phyloP scores from a whole-genome alignment of 1,140 invertebrate species.

The Drosophila varians region DNA sequence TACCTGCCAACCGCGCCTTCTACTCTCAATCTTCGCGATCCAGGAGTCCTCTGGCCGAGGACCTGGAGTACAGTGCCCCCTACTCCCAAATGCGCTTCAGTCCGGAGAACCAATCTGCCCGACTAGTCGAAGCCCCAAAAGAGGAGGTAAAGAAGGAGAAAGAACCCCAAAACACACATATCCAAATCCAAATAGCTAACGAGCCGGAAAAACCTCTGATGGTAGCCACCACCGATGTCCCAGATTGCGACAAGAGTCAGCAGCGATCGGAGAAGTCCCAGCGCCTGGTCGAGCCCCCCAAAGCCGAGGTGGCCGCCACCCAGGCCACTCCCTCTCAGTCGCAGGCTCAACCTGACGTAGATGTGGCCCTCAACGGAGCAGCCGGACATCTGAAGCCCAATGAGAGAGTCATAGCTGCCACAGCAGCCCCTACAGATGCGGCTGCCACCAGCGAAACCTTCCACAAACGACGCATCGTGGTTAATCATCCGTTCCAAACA shows the following conservation, averaged over 20 bases:
- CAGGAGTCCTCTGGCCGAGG: conserved; percentile 55
- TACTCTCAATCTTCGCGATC: conserved; percentile 50
- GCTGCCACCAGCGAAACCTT: conserved; percentile 85
- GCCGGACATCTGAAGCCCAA: conserved; percentile 82
- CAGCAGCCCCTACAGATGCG: conserved; percentile 84
- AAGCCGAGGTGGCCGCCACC: conserved; percentile 84
- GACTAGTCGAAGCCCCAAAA: conserved; percentile 34
- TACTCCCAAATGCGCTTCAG: conserved; percentile 74
- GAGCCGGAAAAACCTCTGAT: conserved; percentile 54
- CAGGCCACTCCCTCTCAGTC: conserved; percentile 78
- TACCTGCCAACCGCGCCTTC: conserved; percentile 27
- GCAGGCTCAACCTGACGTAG: conserved; percentile 57
- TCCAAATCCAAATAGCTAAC: conserved; percentile 70
- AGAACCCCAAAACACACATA: conserved; percentile 53
- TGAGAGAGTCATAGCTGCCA: conserved; percentile 85
- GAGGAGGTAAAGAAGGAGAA: conserved; percentile 12
- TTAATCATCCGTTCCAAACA: conserved; percentile 87
- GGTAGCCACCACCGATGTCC: conserved; percentile 61
- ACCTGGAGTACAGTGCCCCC: conserved; percentile 72
- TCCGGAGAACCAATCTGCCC: conserved; percentile 50
- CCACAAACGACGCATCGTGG: conserved; percentile 86
- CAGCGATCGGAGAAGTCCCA: conserved; percentile 49
- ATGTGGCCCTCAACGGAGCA: conserved; percentile 60
- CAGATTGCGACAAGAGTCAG: conserved; percentile 54
- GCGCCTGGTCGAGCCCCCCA: conserved; percentile 73